Evolutionary conservation across 2,113 vertebrate genomes (phyloP).

Genomic region (Ibidorhyncha struthersii): DNA sequence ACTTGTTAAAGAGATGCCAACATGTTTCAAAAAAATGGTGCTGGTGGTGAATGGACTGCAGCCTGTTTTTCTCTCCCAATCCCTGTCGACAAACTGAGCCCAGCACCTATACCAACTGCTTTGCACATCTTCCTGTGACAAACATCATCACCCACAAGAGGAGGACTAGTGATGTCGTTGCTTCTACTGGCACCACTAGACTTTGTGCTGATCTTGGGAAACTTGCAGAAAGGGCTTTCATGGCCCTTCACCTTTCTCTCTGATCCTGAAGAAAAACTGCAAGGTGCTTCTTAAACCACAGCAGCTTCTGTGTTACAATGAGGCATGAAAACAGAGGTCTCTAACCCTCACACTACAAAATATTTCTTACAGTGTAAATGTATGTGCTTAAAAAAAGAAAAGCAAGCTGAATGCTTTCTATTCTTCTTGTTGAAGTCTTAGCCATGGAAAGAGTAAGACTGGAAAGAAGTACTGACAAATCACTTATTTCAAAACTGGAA

Average conservation of each 20-base stretch:
- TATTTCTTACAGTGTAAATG: not conserved
- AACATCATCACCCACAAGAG: not conserved
- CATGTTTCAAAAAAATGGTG: not conserved
- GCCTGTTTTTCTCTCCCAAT: not conserved
- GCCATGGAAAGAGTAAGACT: not conserved
- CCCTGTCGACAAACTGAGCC: not conserved
- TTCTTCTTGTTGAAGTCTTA: not conserved
- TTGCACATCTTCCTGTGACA: not conserved
- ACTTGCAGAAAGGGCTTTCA: fast-evolving
- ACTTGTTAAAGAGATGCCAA: not conserved
- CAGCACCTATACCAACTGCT: not conserved
- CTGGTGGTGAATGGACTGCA: not conserved
- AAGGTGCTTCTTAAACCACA: not conserved
- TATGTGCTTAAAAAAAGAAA: not conserved
- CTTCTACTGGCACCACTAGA: not conserved
- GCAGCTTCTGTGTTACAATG: not conserved
- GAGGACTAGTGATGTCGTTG: not conserved
- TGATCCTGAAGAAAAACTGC: not conserved
- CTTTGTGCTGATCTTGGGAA: not conserved
- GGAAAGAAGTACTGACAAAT: not conserved
- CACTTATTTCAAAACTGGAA: not conserved
- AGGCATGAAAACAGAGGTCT: not conserved
- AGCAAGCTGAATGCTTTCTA: not conserved
- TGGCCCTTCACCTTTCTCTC: not conserved
- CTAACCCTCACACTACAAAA: not conserved